Conservation (phyloP, 2,888 invertebrate species). For the Apodemia mormo region DNA sequence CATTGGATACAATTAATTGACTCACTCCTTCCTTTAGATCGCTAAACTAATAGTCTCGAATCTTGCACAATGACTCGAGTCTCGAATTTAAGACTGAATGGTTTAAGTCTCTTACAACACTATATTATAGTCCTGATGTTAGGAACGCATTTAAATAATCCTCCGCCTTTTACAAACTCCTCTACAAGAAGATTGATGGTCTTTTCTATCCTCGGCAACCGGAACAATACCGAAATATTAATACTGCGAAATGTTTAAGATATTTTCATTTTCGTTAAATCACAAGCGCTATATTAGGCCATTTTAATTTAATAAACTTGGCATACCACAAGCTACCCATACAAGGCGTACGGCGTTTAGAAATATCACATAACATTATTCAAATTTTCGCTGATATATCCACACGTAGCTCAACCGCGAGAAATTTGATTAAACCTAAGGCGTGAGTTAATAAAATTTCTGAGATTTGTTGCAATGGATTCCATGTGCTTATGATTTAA, state of each 20-base stretch:
- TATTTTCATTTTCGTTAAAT: neutral
- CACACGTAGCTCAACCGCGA: neutral
- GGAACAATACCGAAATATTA: neutral
- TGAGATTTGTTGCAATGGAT: neutral
- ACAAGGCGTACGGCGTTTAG: neutral
- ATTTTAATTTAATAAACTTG: constrained; percentile 5
- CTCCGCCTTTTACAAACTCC: no score
- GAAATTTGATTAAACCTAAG: neutral
- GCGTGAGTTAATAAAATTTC: neutral
- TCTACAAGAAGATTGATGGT: no score
- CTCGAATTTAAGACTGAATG: no score
- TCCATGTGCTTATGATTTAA: neutral
- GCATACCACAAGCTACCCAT: constrained; percentile 1
- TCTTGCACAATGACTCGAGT: no score
- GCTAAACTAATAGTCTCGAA: no score
- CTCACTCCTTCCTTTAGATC: no score
- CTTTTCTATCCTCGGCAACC: no score
- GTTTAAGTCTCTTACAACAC: no score
- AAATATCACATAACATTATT: constrained; percentile 5
- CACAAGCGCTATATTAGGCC: neutral
- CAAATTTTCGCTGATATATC: neutral
- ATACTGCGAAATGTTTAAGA: neutral
- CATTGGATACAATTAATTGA: no score
- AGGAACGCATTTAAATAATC: no score
- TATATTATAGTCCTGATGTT: no score